These are phyloP conservation scores for Panorpa germanica DNA, from an alignment of 2,888 invertebrate genomes.

Conservation along the genomic window DNA sequence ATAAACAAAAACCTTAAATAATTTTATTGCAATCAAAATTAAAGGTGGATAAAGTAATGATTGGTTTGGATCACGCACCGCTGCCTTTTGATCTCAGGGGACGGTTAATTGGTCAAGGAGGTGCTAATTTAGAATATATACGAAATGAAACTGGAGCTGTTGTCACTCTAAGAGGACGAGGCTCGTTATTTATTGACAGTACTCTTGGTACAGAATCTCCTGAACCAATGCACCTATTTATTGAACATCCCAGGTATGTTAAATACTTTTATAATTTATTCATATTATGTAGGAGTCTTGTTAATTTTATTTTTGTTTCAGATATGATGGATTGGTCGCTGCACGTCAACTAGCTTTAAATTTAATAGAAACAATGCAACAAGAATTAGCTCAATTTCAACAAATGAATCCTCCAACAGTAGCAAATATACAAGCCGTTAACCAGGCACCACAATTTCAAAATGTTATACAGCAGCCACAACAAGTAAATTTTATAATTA, in stretches of 20 bases:
- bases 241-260: conserved; percentile 52
- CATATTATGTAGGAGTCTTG: not conserved
- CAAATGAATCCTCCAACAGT: too few species aligned
- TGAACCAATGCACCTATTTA: conserved; percentile 56
- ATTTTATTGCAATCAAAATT: too few species aligned
- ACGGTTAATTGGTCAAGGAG: conserved; percentile 50
- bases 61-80: conserved; percentile 60
- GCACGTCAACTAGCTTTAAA: conserved; percentile 57
- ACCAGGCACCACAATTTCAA: conserved; percentile 1
- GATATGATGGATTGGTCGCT: conserved; percentile 41
- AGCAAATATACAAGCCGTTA: too few species aligned
- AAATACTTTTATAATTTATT: conserved; percentile 20
- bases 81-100: conserved; percentile 55
- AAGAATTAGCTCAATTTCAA: conserved; percentile 23
- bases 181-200: conserved; percentile 38
- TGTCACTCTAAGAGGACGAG: conserved; percentile 50
- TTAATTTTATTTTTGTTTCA: not conserved
- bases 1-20: too few species aligned
- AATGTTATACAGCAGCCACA: conserved; percentile 4
- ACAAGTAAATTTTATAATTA: conserved; percentile 2
- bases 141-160: conserved; percentile 59
- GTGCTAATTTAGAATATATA: conserved; percentile 57
- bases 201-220: conserved; percentile 35
- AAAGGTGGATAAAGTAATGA: conserved; percentile 49
- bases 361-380: conserved; percentile 58